Base-by-base conservation (phyloP, 2,888 invertebrate species). In the Octodonta nipae region DNA sequence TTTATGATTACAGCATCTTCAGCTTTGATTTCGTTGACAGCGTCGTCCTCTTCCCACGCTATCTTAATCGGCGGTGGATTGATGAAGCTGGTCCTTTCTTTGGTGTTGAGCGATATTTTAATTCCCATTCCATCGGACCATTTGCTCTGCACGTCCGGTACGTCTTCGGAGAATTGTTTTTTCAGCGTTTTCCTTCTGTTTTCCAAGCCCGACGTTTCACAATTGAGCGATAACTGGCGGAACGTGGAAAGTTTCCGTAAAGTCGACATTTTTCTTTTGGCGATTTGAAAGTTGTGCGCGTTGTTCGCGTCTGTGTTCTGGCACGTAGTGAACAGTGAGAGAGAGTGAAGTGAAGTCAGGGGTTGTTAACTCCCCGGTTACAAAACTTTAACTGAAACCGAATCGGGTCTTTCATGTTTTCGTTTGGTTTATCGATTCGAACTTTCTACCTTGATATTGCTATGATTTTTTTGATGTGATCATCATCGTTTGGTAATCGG, bases 221-320 rank as follows among this genome's bases (percentile, higher is more conserved):
- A 53, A 27, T 51, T 53, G 8, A 62, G 40, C 3, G 60, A 60
- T 13, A 58, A 40, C 38, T 61, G 61, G 4, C 61, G 51, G 32
- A 59, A 48, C n/a, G 54, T 50, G 2, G 51, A 47, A 7, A 54
- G 41, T 43, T 55, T 58, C 37, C 50, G 45, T 34, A 45, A 38
- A 27, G 35, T 36, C 4, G 45, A 36, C 47, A 47, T 47, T n/a
- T 30, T 12, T n/a, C 20, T 20, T 6, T 6, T 20, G 20, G 20
- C 7, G 20, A n/a, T n/a, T n/a, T n/a, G n/a, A n/a, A n/a, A n/a
- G n/a, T n/a, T n/a, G n/a, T n/a, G n/a, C n/a, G n/a, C n/a, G n/a
- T n/a, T n/a, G n/a, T n/a, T n/a, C n/a, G n/a, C n/a, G n/a, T n/a
- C n/a, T n/a, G n/a, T n/a, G n/a, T n/a, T n/a, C n/a, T n/a, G n/a